Conservation (phyloP, 30 jellyfish, hydroid and myxozoan genomes). For the Haliclystus octoradiatus region DNA sequence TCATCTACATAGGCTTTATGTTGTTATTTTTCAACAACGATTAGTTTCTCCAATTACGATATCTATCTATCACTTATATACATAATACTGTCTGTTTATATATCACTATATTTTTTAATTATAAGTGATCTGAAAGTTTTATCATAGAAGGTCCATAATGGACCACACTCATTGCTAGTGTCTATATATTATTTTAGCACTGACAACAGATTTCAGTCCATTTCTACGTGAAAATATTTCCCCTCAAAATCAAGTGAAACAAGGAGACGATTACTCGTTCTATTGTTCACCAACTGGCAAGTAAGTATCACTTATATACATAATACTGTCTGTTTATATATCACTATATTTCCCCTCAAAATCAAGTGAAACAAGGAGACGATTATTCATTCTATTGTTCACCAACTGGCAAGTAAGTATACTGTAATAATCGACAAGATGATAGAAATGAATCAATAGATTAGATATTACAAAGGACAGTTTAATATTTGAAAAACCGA, state of each 20-base stretch:
- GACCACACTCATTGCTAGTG: no score
- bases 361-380: conserved; percentile 30
- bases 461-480: no score
- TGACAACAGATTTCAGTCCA: conserved; percentile 44
- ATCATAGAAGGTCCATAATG: no score
- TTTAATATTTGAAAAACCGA: no score
- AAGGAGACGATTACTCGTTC: conserved; percentile 35
- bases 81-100: no score
- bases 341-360: conserved; percentile 26
- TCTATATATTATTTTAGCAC: conserved; percentile 26
- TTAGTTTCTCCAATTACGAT: no score
- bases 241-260: conserved; percentile 14
- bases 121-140: no score
- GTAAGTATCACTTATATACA: conserved; percentile 30
- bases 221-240: conserved; percentile 40
- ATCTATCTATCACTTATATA: no score
- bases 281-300: conserved; percentile 63
- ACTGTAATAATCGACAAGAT: not conserved
- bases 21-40: no score
- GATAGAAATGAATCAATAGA: no score
- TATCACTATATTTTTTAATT: no score
- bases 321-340: conserved; percentile 38
- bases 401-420: conserved; percentile 54
- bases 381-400: conserved; percentile 45
- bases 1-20: no score